Conservation (phyloP, 2,797 vertebrate genomes). For the Vultur gryphus region DNA sequence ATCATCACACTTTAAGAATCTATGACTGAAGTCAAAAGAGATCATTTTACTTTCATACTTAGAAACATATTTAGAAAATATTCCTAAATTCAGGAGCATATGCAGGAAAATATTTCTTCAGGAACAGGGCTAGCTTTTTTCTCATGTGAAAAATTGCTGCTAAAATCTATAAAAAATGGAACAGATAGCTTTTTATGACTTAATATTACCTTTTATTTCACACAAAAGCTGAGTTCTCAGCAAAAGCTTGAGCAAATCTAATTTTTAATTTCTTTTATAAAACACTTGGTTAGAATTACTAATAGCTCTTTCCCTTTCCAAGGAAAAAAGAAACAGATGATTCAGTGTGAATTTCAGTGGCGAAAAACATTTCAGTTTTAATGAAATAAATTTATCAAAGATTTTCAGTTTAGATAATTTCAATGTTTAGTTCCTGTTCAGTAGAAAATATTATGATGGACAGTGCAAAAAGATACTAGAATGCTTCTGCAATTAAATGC, state of each 20-base stretch:
- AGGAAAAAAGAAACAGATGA: neutral
- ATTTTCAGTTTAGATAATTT: neutral
- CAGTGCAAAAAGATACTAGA: neutral
- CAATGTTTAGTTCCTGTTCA: neutral
- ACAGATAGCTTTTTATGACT: neutral
- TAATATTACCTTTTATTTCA: neutral
- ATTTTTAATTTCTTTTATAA: constrained; percentile 13
- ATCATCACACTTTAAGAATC: neutral
- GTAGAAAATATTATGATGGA: neutral
- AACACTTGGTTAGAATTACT: neutral
- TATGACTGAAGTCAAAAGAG: neutral
- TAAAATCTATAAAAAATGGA: neutral
- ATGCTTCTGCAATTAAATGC: neutral
- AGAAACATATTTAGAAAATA: neutral
- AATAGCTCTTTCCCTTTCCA: neutral
- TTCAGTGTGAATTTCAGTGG: neutral
- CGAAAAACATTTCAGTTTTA: neutral
- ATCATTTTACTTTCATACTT: neutral
- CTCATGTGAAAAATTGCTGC: neutral
- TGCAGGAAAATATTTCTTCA: neutral
- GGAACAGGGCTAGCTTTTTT: neutral
- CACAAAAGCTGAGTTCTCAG: neutral
- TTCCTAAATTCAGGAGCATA: neutral
- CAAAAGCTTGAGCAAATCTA: neutral
- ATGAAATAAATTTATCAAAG: constrained; percentile 39